Evolutionary conservation across 2,113 vertebrate species (phyloP), one percentile per base, ranked within the genome.

Genomic region (Macrotus californicus): DNA sequence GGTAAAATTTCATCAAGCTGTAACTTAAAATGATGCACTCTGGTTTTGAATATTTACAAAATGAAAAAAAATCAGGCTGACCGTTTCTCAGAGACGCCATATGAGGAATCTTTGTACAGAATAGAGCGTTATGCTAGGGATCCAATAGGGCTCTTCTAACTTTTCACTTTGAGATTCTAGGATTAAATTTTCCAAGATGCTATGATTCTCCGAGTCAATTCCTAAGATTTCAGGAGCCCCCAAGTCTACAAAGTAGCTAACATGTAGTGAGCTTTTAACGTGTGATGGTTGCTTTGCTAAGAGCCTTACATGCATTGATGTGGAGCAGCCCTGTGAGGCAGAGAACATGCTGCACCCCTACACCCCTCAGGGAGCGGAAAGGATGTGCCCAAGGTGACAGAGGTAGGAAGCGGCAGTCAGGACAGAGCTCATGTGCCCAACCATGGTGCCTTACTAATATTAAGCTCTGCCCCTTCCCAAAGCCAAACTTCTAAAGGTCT

Each of bases 371-470:
- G 34, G 36, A 91, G 26, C 43, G 1, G 46, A 61, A 24, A 36
- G 11, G 22, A 15, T 2, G 11, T 10, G 24, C 48, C 41, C 82
- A 39, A 31, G 48, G 39, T 83, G 56, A 75, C 41, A 39, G 92
- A 84, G 72, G 10, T 0, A 22, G 75, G 26, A 26, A 46, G 64
- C 4, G 1, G 41, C 39, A 26, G 26, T 12, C n/a, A 48, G 46
- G 48, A n/a, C 34, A 1, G 67, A 69, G 13, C 61, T 54, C 89
- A 36, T 19, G 2, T 15, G 3, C 72, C 24, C 39, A 52, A 0
- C 59, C 43, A 0, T 2, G 3, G 50, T 2, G 1, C 59, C 29
- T 0, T 1, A 2, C 34, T 5, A 10, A 12, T 82, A 39, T 15
- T 36, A 36, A 41, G 64, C 70, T 24, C 48, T 50, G 31, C 72